Percentiles rank a stretch among this genome's conserved stretches.
phyloP scores from a whole-genome alignment of 1,140 invertebrate species.

The Drosophila mojavensis region DNA sequence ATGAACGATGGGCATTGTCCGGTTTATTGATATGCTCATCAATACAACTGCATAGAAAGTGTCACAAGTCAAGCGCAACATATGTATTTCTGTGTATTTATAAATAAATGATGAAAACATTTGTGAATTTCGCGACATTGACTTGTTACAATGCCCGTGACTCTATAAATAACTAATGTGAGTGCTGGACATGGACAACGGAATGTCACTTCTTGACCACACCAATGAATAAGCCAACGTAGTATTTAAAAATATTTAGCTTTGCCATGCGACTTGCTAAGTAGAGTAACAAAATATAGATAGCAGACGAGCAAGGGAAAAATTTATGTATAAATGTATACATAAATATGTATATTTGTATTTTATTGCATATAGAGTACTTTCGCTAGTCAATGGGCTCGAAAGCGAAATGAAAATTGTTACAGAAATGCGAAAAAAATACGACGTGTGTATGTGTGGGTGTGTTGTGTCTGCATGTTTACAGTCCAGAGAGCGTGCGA shows the following conservation, averaged over 20 bases:
- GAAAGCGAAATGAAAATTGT: slow-evolving; percentile 71
- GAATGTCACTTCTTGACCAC: slow-evolving; percentile 33
- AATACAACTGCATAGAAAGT: neutral
- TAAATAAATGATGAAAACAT: slow-evolving; percentile 71
- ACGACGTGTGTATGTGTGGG: neutral
- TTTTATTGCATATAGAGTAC: slow-evolving; percentile 37
- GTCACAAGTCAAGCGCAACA: slow-evolving; percentile 15
- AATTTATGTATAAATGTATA: neutral
- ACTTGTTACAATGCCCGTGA: slow-evolving; percentile 67
- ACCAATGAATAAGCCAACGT: slow-evolving; percentile 1
- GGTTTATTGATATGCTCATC: neutral
- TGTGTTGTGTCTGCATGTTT: slow-evolving; percentile 17
- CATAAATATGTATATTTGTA: neutral
- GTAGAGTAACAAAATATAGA: slow-evolving; percentile 9
- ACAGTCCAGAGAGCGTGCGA: slow-evolving; percentile 39
- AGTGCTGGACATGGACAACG: slow-evolving; percentile 43
- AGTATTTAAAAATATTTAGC: slow-evolving; percentile 11
- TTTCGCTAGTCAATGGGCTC: slow-evolving; percentile 60
- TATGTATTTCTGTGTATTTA: slow-evolving; percentile 44
- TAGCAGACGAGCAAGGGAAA: neutral
- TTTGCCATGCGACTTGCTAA: slow-evolving; percentile 7
- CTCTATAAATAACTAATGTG: slow-evolving; percentile 61
- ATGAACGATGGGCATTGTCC: neutral
- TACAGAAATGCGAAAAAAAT: slow-evolving; percentile 7
- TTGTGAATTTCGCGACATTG: slow-evolving; percentile 60